Percentiles rank a stretch among this genome's conserved stretches.
phyloP scores from a whole-genome alignment of 2,797 vertebrate genomes.

The Prunella strophiata region DNA sequence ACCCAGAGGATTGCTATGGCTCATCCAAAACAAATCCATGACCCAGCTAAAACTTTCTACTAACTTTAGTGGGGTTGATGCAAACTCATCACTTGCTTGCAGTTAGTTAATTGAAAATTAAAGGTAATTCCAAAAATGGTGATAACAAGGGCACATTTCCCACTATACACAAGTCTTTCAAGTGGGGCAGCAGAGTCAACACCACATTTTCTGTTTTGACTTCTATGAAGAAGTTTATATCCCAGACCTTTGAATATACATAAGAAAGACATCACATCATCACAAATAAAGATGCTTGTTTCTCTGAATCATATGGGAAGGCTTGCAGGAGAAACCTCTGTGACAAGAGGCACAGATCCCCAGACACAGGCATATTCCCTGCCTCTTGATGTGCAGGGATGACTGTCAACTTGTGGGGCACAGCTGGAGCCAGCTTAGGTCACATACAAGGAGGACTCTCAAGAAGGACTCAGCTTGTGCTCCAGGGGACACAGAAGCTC shows the following conservation, averaged over 20 bases:
- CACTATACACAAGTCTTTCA: neutral
- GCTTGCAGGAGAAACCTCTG: neutral
- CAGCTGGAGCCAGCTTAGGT: neutral
- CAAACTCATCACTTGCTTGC: neutral
- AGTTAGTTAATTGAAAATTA: neutral
- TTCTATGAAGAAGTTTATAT: neutral
- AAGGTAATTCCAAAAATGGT: neutral
- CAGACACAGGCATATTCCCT: fast-evolving
- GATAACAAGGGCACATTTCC: neutral
- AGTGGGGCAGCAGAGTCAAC: neutral
- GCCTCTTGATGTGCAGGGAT: fast-evolving
- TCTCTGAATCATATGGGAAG: neutral
- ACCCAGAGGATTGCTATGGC: neutral
- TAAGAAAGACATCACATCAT: neutral
- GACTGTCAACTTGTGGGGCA: neutral
- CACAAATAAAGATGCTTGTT: neutral
- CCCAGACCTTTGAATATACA: neutral
- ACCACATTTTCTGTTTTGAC: neutral
- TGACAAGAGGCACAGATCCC: neutral
- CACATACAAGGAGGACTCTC: neutral
- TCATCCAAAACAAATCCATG: neutral
- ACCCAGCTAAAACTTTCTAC: neutral
- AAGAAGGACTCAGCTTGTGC: neutral
- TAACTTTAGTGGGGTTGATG: neutral
- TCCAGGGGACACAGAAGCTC: neutral